Evolutionary conservation across 2,113 vertebrate genomes (phyloP).

Genomic region (Phainopepla nitens): DNA sequence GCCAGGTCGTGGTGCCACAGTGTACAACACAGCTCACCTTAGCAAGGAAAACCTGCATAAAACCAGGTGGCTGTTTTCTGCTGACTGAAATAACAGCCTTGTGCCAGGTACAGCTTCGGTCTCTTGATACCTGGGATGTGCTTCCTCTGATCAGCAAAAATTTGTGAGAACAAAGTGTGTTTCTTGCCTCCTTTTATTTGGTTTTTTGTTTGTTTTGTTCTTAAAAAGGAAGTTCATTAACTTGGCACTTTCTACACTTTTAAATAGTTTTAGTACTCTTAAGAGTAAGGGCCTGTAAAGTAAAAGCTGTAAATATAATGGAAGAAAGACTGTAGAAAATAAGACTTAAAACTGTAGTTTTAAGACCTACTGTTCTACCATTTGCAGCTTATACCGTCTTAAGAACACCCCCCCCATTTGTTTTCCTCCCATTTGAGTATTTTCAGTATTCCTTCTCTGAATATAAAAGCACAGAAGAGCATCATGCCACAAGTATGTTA

Average conservation of each 20-base stretch:
- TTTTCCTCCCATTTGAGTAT: neutral
- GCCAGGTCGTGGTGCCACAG: accelerated
- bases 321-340: neutral
- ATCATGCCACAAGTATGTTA: neutral
- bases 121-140: neutral
- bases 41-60: neutral
- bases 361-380: neutral
- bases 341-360: neutral
- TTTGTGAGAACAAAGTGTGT: neutral
- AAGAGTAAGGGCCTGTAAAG: neutral
- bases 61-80: neutral
- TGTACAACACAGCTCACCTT: neutral
- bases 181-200: accelerated
- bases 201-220: neutral
- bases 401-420: accelerated
- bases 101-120: neutral
- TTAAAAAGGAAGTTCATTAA: neutral
- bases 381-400: neutral
- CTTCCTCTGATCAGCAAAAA: neutral
- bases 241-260: neutral
- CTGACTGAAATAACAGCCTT: neutral
- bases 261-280: neutral
- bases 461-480: neutral
- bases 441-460: neutral
- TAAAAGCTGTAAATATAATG: neutral